These are phyloP conservation scores for Halcyon malimbica DNA, from an alignment of 2,113 vertebrate species.

Conservation along the genomic window DNA sequence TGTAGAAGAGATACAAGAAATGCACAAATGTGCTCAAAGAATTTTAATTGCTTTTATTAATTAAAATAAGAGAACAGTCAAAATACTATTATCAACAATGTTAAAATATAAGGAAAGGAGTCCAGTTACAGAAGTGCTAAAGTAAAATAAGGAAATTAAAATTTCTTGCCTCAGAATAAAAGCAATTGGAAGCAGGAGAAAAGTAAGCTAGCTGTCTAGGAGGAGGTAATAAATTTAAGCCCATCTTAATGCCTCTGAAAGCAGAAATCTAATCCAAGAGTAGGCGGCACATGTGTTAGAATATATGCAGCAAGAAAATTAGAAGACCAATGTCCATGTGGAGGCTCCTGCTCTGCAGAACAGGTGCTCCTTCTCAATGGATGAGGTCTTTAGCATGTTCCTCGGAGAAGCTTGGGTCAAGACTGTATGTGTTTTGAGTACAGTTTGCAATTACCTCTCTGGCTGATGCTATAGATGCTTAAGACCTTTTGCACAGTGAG, in stretches of 20 bases:
- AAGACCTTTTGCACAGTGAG: neutral
- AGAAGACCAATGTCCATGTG: neutral
- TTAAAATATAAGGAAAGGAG: neutral
- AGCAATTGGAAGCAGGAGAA: neutral
- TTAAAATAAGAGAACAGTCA: too few species aligned
- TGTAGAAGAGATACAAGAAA: neutral
- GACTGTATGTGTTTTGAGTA: neutral
- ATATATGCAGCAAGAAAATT: neutral
- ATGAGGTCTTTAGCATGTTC: rapidly evolving
- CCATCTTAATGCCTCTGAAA: neutral
- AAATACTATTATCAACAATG: neutral
- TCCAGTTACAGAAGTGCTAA: neutral
- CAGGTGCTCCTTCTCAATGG: neutral
- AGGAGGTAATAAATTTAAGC: neutral
- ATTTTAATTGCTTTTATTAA: neutral
- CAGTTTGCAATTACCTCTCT: neutral
- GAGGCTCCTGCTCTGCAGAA: neutral
- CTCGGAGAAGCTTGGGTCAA: neutral
- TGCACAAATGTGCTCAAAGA: neutral
- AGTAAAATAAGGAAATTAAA: neutral
- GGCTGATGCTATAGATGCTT: neutral
- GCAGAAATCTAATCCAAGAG: neutral
- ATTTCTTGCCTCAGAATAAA: neutral
- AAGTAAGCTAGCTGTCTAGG: neutral
- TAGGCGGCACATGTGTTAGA: neutral